Base-by-base conservation (phyloP, 2,113 vertebrate species). In the Eulemur rufifrons region DNA sequence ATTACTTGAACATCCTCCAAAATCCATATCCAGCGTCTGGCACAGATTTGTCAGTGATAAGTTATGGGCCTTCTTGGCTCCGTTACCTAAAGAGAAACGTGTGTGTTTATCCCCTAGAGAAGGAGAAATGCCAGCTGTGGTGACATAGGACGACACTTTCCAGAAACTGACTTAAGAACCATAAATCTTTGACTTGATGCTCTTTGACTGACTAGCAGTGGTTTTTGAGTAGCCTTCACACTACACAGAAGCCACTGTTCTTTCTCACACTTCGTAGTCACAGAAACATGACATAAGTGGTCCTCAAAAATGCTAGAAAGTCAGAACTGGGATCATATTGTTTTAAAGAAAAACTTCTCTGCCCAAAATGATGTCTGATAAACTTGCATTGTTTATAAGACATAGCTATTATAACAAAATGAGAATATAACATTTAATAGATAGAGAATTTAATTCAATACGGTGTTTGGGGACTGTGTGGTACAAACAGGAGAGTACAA, bases 1-100 rank as follows among this genome's bases (percentile, higher is more conserved):
- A 69, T 73, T 73, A 47, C 71, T 96, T 96, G 39, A 80, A 56
- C 7, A 37, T 34, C 59, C 18, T 92, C 74, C 77, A 96, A 95
- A 94, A 77, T 86, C 81, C 66, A 18, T 80, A 52, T 86, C 39
- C 39, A 71, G 37, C 66, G 37, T 7, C 20, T 85, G 63, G 50
- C 39, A 20, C 42, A 61, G n/a, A 45, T 69, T 54, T 81, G 27
- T 80, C 27, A 68, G 32, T 95, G 96, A 89, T 73, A 27, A 95
- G 17, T 89, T 93, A 32, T 47, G 42, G 71, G 32, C 39, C 11
- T 61, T 47, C 32, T 29, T 85, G n/a, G 39, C 37, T 69, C 21
- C 32, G n/a, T 89, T 86, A 47, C 15, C 27, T 76, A 63, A 27
- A 66, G 39, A 95, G 52, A 92, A 95, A 84, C 29, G 13, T 23